Conservation (phyloP, 2,113 vertebrate species). For the Planiliza haematocheilus region DNA sequence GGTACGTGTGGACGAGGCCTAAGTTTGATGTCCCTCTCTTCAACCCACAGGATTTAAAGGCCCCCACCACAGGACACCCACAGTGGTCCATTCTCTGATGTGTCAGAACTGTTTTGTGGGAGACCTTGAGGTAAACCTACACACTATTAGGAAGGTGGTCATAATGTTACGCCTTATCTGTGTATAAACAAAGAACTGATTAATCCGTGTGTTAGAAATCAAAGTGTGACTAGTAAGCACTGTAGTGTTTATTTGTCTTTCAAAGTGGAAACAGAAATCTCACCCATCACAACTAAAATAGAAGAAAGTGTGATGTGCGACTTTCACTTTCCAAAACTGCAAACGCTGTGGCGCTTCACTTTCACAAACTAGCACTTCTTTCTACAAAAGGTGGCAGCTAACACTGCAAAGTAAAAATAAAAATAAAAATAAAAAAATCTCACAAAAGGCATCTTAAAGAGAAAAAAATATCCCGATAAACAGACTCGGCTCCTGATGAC, state of each 20-base stretch:
- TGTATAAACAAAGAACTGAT: no score
- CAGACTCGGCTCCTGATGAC: constrained; percentile 43
- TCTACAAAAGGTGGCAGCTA: constrained; percentile 4
- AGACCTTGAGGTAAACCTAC: no score
- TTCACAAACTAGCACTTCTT: constrained; percentile 1
- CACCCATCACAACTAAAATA: not conserved
- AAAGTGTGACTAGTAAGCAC: not conserved
- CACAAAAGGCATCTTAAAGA: constrained; percentile 14
- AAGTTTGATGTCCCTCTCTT: no score
- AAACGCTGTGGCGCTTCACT: not conserved
- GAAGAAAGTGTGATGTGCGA: not conserved
- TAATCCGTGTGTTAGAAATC: no score
- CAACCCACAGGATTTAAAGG: no score
- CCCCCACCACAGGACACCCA: no score
- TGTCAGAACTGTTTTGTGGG: no score
- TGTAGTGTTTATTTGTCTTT: not conserved
- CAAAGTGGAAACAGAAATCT: no score
- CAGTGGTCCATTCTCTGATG: no score
- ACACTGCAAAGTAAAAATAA: not conserved
- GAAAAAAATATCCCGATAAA: constrained; percentile 40
- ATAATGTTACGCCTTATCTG: no score
- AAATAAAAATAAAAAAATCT: not conserved
- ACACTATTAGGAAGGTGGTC: no score
- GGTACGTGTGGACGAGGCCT: no score
- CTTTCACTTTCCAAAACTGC: constrained; percentile 8